These are phyloP conservation scores for Thrips palmi DNA, from an alignment of 1,140 invertebrate genomes.

Conservation along the genomic window DNA sequence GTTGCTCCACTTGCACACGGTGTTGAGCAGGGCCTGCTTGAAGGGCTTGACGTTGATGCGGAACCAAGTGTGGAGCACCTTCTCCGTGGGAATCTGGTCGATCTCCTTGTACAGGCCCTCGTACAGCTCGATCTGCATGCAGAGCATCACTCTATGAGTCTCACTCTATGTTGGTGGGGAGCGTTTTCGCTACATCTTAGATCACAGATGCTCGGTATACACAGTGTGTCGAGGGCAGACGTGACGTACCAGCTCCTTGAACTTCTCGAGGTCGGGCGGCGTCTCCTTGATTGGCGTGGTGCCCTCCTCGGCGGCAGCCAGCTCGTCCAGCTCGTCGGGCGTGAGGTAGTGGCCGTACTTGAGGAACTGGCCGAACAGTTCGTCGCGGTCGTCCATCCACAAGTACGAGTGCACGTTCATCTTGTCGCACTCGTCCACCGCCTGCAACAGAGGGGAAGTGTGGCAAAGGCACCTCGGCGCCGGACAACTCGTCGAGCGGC, in stretches of 20 bases:
- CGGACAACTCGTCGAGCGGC: too few relatives aligned
- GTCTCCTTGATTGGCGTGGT: conserved; percentile 23
- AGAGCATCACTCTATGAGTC: too few relatives aligned
- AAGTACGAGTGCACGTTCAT: conserved; percentile 32
- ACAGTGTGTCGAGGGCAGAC: too few relatives aligned
- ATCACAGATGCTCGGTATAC: too few relatives aligned
- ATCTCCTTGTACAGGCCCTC: conserved; percentile 37
- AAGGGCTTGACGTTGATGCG: conserved; percentile 47
- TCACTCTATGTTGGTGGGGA: too few relatives aligned
- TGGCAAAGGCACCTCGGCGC: too few relatives aligned
- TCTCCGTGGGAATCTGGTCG: conserved; percentile 22
- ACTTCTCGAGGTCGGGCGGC: conserved; percentile 34
- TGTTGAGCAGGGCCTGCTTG: conserved; percentile 53
- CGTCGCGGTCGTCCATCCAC: conserved; percentile 41
- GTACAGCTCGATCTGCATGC: conserved; percentile 36
- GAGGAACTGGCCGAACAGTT: conserved; percentile 43
- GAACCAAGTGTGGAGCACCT: conserved; percentile 49
- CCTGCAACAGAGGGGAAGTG: too few relatives aligned
- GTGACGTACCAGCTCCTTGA: conserved; percentile 38
- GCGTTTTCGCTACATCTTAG: too few relatives aligned
- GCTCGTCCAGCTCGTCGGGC: conserved; percentile 32
- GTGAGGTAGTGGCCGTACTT: conserved; percentile 39
- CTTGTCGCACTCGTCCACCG: not conserved
- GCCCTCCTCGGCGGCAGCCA: conserved; percentile 29
- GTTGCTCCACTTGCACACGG: conserved; percentile 56